Conservation (phyloP, 2,888 invertebrate species). For the Drosophila birchii region DNA sequence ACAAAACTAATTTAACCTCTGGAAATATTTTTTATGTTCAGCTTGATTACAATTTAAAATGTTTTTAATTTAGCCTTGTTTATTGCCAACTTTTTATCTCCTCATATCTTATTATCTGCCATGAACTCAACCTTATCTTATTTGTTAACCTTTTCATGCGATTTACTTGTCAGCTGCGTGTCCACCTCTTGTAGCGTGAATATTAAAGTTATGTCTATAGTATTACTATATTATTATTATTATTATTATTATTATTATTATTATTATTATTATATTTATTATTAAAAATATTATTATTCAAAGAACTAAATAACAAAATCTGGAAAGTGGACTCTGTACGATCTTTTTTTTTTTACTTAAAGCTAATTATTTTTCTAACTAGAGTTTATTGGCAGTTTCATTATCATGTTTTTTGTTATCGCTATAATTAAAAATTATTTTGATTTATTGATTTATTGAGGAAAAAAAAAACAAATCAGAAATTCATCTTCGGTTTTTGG, state of each 20-base stretch:
- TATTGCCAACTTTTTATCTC: slow-evolving; percentile 27
- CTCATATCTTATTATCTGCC: slow-evolving; percentile 39
- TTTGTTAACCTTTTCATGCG: slow-evolving; percentile 34
- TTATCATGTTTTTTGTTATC: background rate
- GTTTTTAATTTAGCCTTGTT: background rate
- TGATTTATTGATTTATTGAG: background rate
- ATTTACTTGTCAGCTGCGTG: slow-evolving; percentile 25
- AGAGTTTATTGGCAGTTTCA: background rate
- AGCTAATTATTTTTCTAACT: background rate
- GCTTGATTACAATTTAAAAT: background rate
- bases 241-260: background rate
- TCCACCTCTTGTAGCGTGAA: slow-evolving; percentile 2
- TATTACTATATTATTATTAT: background rate
- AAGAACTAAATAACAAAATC: background rate
- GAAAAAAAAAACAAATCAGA: background rate
- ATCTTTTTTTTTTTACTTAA: background rate
- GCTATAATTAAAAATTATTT: background rate
- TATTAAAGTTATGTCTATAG: background rate
- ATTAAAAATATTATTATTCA: background rate
- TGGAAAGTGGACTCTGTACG: background rate
- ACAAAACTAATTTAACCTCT: background rate
- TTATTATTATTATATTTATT: background rate
- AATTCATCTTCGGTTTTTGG: background rate
- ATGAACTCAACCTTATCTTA: slow-evolving; percentile 38
- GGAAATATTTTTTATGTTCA: background rate